These are phyloP conservation scores for Merops nubicus DNA, from an alignment of 2,113 vertebrate genomes.

Conservation along the genomic window DNA sequence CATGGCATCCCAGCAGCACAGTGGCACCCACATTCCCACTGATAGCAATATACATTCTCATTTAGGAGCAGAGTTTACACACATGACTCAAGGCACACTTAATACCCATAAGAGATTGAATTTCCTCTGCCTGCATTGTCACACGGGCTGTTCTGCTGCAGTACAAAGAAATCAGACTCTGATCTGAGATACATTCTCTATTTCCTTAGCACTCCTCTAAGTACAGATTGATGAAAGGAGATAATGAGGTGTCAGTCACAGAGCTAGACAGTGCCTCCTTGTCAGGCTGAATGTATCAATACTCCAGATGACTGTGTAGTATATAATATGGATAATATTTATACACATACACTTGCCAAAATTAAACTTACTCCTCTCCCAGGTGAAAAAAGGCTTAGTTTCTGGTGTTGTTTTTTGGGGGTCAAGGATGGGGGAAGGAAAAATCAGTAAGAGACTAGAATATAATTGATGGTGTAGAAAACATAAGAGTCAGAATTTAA, in stretches of 20 bases:
- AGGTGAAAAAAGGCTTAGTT: neutral
- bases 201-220: neutral
- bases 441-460: neutral
- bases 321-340: neutral
- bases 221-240: neutral
- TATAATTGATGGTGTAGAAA: neutral
- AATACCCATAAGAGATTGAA: neutral
- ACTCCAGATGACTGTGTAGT: neutral
- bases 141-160: neutral
- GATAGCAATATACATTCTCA: neutral
- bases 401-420: neutral
- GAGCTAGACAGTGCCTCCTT: neutral
- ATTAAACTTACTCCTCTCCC: neutral
- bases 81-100: neutral
- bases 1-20: too few species aligned
- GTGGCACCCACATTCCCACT: neutral
- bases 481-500: neutral
- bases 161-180: neutral
- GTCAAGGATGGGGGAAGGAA: neutral
- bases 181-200: neutral
- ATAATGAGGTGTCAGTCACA: neutral
- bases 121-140: neutral
- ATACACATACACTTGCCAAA: neutral
- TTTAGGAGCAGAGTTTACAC: neutral
- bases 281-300: neutral